Conservation (phyloP, 2,797 vertebrate genomes). For the Pangasius larnaudii region DNA sequence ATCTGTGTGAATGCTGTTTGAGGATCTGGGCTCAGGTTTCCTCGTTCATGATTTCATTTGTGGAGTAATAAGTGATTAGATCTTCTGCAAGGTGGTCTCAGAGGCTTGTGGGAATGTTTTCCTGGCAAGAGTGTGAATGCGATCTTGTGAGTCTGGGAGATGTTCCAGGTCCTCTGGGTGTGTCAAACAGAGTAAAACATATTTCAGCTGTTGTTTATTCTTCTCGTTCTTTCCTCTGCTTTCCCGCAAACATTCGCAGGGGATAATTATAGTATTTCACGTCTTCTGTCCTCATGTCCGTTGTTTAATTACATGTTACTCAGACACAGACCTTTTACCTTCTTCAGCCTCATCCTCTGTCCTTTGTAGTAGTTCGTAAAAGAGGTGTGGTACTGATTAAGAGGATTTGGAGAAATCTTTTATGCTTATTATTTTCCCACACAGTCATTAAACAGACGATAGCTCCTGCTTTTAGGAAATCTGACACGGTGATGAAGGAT, state of each 20-base stretch:
- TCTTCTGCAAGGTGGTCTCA: background rate
- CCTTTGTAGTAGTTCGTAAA: background rate
- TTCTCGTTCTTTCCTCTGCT: constrained; percentile 10
- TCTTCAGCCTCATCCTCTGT: background rate
- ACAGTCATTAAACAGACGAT: background rate
- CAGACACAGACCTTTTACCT: constrained; percentile 23
- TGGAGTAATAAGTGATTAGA: background rate
- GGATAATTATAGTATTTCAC: constrained; percentile 63
- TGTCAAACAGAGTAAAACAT: constrained; percentile 61
- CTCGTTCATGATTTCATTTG: background rate
- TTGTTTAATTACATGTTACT: constrained; percentile 31
- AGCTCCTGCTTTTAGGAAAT: background rate
- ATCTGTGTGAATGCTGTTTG: background rate
- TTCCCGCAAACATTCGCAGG: constrained; percentile 47
- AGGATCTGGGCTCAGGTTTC: background rate
- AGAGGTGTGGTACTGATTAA: background rate
- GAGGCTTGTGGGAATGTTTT: background rate
- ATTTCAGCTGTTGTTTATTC: constrained; percentile 61
- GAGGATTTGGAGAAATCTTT: background rate
- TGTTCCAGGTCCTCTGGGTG: constrained; percentile 66
- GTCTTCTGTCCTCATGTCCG: constrained; percentile 30
- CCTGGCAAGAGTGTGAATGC: too few species aligned
- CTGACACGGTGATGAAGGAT: background rate
- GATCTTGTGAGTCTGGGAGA: constrained; percentile 54
- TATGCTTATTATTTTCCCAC: background rate